A percentile compares a stretch with the other conserved stretches of the same genome.
phyloP scores from a whole-genome alignment of 2,797 vertebrate genomes.

The Anableps anableps region DNA sequence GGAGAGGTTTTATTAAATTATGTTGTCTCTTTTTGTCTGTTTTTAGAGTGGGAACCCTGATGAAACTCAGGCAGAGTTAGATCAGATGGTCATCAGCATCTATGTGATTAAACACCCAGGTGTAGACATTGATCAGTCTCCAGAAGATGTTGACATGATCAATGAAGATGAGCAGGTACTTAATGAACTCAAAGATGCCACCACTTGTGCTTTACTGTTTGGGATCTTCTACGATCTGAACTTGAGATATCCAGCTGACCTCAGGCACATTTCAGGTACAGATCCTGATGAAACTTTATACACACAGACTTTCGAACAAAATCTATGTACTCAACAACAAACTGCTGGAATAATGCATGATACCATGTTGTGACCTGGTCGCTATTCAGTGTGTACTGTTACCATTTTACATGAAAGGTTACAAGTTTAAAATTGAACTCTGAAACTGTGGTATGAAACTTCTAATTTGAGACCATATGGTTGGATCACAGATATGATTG shows the following conservation, averaged over 20 bases:
- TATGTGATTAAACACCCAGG: slow-evolving; percentile 1
- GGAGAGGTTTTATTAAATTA: neutral
- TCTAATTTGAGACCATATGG: too few relatives aligned
- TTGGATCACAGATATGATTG: too few relatives aligned
- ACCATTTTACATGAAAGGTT: neutral
- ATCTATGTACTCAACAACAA: neutral
- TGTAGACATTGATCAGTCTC: neutral
- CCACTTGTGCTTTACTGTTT: neutral
- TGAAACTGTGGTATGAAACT: too few relatives aligned
- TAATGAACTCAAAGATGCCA: neutral
- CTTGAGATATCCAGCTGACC: neutral
- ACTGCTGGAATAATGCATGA: neutral
- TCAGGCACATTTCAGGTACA: neutral
- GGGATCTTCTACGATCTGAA: neutral
- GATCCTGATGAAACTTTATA: neutral
- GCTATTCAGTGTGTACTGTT: neutral
- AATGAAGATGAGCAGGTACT: slow-evolving; percentile 5
- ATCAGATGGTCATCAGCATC: neutral
- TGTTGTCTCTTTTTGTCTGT: slow-evolving; percentile 1
- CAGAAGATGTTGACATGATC: slow-evolving; percentile 6
- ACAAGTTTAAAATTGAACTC: neutral
- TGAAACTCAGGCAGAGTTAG: neutral
- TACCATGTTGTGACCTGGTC: neutral
- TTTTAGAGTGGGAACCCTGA: slow-evolving; percentile 5
- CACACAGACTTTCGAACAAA: neutral